phyloP scores from a whole-genome alignment of 2,797 vertebrate species.

The Lateolabrax maculatus region DNA sequence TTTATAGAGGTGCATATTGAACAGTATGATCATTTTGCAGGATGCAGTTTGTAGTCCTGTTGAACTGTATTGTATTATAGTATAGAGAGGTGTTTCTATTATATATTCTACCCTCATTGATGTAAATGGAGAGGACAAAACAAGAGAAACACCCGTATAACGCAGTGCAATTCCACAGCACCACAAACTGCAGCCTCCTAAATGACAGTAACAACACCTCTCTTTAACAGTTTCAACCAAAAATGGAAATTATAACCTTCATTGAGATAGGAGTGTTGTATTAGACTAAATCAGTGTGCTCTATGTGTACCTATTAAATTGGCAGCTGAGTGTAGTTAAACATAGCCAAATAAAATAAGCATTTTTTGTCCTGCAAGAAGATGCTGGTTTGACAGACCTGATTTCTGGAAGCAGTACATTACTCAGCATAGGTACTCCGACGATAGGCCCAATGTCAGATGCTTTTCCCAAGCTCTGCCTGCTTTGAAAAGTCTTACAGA shows the following conservation, averaged over 20 bases:
- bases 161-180: neutral
- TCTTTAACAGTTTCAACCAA: neutral
- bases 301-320: neutral
- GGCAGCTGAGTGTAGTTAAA: neutral
- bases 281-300: neutral
- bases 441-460: neutral
- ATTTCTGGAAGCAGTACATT: neutral
- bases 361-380: neutral
- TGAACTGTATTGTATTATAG: too few species aligned
- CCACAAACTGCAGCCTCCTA: neutral
- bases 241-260: neutral
- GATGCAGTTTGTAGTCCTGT: neutral
- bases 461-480: neutral
- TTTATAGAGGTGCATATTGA: neutral
- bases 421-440: neutral
- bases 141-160: neutral
- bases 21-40: neutral
- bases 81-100: too few species aligned
- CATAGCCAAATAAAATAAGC: neutral
- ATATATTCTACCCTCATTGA: neutral
- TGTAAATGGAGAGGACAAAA: neutral
- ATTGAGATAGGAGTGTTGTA: neutral
- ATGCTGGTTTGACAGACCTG: neutral
- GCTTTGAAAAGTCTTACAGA: constrained; percentile 6
- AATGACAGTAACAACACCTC: neutral